A percentile compares a stretch with the other conserved stretches of the same genome.
phyloP scores from a whole-genome alignment of 2,797 vertebrate genomes.

The Myotis findleyi region DNA sequence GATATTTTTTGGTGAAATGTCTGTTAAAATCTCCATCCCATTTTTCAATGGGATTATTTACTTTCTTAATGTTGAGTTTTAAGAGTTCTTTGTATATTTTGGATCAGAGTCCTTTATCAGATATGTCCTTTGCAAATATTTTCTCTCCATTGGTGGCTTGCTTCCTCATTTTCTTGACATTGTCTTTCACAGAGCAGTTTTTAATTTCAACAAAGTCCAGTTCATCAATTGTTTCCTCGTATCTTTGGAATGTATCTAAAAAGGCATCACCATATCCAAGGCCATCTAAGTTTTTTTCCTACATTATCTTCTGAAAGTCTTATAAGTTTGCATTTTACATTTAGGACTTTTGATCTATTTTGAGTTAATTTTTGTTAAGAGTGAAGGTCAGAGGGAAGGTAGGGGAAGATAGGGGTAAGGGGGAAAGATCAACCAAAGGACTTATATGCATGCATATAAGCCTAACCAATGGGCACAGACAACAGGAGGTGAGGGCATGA shows the following conservation, averaged over 20 bases:
- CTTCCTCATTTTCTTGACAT: background rate
- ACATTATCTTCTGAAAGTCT: background rate
- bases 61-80: background rate
- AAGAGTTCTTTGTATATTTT: background rate
- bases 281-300: background rate
- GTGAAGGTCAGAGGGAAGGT: background rate
- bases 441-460: too few relatives aligned
- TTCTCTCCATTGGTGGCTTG: background rate
- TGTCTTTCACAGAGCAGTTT: background rate
- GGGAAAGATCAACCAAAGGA: too few relatives aligned
- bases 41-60: background rate
- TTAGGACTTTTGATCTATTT: background rate
- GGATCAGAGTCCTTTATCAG: background rate
- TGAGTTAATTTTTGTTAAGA: background rate
- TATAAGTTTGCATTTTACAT: background rate
- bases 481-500: too few relatives aligned
- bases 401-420: too few relatives aligned
- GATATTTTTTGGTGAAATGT: background rate
- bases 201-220: background rate
- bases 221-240: background rate
- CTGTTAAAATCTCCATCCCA: background rate
- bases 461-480: too few relatives aligned
- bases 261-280: background rate
- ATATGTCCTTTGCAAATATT: background rate
- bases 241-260: background rate